Base-by-base conservation (phyloP, 2,888 invertebrate species). In the Acleris literana region DNA sequence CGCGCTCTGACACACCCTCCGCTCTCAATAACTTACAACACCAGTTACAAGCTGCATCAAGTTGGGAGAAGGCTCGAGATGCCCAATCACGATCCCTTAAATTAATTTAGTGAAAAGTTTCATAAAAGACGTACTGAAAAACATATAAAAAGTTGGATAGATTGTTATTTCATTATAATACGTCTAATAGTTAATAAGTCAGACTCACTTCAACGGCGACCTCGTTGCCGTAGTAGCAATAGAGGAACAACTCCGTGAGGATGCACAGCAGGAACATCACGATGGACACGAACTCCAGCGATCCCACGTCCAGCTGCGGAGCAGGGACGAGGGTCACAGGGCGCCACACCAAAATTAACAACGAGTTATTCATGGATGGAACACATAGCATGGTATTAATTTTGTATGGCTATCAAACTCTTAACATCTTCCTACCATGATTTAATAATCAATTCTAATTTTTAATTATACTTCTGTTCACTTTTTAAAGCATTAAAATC, bases 211-310 rank as follows among this genome's bases (percentile, higher is more conserved):
- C 90, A 3, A 90, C 80, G 0, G 92, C 88, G 5, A 94, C 87
- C 76, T 93, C 93, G 74, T 94, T 94, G 9, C 94, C 94, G 72
- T 88, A 93, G 83, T 92, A 94, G 77, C 94, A 94, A 77, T 93
- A 93, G 1, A 94, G 80, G 70, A 93, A 92, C 72, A 94, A 81
- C 79, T 94, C 93, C 9, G 92, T 84, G 18, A 94, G 80, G 76
- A 94, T 93, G 75, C 94, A 94, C 55, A 78, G 76, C 66, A 93
- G 90, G 79, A 94, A 94, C 16, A 93, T 80, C 1, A 85, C 78
- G 88, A 93, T 92, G 11, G 94, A 93, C 1, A 90, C 84, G 67
- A 94, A 93, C 77, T 93, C 91, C 52, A 92, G 74, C 74, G 87
- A 91, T 55, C 84, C 65, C 56, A 86, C 74, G 64, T 71, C 79